phyloP scores from a whole-genome alignment of 2,797 vertebrate genomes.

The Furcifer pardalis region DNA sequence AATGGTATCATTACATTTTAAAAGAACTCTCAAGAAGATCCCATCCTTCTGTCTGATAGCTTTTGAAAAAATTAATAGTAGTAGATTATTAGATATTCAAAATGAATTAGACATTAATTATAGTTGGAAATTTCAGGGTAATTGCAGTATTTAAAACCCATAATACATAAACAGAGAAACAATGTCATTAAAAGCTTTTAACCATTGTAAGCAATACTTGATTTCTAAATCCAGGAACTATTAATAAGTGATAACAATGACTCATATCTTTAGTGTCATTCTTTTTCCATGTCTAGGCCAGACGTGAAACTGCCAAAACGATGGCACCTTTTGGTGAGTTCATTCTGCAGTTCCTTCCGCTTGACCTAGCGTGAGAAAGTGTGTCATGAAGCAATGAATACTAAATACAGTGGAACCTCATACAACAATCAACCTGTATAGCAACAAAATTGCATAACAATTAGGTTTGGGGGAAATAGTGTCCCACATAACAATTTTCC shows the following conservation, averaged over 20 bases:
- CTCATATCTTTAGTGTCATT: conserved; percentile 33
- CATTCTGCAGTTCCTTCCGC: too few relatives aligned
- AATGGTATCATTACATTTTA: conserved; percentile 18
- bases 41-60: conserved; percentile 16
- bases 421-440: too few relatives aligned
- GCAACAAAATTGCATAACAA: too few relatives aligned
- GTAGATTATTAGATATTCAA: conserved; percentile 51
- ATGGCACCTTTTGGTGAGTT: too few relatives aligned
- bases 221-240: conserved; percentile 54
- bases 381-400: too few relatives aligned
- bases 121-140: conserved; percentile 54
- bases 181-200: conserved; percentile 25
- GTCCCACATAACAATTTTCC: too few relatives aligned
- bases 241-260: conserved; percentile 32
- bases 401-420: too few relatives aligned
- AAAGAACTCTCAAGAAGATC: conserved; percentile 3
- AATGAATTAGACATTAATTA: conserved; percentile 41
- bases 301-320: too few relatives aligned
- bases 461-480: conserved; percentile 39
- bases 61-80: conserved; percentile 55
- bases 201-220: conserved; percentile 43
- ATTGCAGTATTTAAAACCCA: conserved; percentile 54
- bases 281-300: too few relatives aligned
- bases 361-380: too few relatives aligned
- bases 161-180: conserved; percentile 57